Conservation (phyloP, 2,797 vertebrate genomes). For the Fistularia tabacaria region DNA sequence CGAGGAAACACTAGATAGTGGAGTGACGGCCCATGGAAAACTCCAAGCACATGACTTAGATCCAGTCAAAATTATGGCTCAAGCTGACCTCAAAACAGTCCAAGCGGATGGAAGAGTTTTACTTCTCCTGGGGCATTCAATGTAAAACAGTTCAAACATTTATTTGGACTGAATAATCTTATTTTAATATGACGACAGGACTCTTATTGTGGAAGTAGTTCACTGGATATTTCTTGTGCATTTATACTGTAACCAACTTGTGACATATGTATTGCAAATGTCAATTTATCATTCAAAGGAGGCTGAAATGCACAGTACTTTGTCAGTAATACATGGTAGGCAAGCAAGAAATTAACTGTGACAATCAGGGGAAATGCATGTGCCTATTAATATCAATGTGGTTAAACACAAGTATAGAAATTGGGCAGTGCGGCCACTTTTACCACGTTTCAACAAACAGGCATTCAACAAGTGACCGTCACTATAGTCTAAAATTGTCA, state of each 20-base stretch:
- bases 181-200: not conserved
- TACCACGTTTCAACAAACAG: no score
- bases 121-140: slow-evolving; percentile 3
- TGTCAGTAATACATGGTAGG: no score
- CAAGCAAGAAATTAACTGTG: no score
- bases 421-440: no score
- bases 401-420: no score
- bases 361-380: no score
- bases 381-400: no score
- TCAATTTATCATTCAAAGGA: no score
- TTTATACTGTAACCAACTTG: slow-evolving; percentile 16
- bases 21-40: slow-evolving; percentile 49
- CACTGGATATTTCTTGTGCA: slow-evolving; percentile 12
- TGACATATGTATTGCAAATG: not conserved
- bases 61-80: slow-evolving; percentile 25
- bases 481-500: no score
- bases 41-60: slow-evolving; percentile 35
- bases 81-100: slow-evolving; percentile 25
- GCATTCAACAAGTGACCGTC: no score
- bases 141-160: slow-evolving; percentile 21
- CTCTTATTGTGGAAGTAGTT: slow-evolving; percentile 10
- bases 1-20: slow-evolving; percentile 55
- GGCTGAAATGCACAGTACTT: no score
- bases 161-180: slow-evolving; percentile 16
- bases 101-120: slow-evolving; percentile 21